phyloP scores from a whole-genome alignment of 2,888 invertebrate genomes.

The Gerris lacustris region DNA sequence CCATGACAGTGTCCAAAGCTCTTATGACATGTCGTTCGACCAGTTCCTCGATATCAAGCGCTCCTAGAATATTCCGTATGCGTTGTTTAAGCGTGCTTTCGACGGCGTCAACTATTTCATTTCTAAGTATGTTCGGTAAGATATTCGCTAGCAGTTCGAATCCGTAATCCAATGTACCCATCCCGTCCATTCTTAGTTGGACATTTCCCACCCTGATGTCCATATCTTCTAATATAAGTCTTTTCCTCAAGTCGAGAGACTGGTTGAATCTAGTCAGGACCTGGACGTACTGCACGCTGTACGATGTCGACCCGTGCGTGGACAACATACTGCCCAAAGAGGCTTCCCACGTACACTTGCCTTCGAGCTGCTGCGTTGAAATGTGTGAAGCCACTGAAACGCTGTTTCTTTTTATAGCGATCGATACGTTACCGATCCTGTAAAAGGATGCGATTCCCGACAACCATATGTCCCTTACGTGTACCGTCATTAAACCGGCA shows the following conservation, averaged over 20 bases:
- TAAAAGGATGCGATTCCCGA: slow-evolving; percentile 69
- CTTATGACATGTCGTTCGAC: slow-evolving; percentile 40
- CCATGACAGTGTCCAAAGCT: not conserved
- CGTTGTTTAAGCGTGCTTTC: slow-evolving; percentile 63
- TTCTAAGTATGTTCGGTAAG: slow-evolving; percentile 69
- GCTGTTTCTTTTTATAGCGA: slow-evolving; percentile 59
- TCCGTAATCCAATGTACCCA: slow-evolving; percentile 73
- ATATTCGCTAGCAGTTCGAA: slow-evolving; percentile 70
- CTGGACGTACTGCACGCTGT: slow-evolving; percentile 66
- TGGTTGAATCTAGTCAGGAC: slow-evolving; percentile 56
- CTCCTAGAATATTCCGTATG: slow-evolving; percentile 56
- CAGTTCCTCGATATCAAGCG: slow-evolving; percentile 58
- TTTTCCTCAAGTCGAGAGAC: slow-evolving; percentile 61
- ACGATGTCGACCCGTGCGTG: slow-evolving; percentile 58
- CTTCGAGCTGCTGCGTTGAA: slow-evolving; percentile 66
- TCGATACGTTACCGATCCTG: slow-evolving; percentile 62
- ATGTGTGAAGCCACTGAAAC: slow-evolving; percentile 53
- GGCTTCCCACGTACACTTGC: slow-evolving; percentile 67
- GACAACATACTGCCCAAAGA: slow-evolving; percentile 54
- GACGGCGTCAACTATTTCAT: slow-evolving; percentile 75
- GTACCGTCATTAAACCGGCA: slow-evolving; percentile 54
- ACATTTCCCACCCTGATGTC: slow-evolving; percentile 73
- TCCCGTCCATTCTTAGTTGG: slow-evolving; percentile 68
- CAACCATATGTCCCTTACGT: slow-evolving; percentile 57
- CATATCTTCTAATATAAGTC: slow-evolving; percentile 56